These are phyloP conservation scores for Eupithecia dodoneata DNA, from an alignment of 2,888 invertebrate species.

Conservation along the genomic window DNA sequence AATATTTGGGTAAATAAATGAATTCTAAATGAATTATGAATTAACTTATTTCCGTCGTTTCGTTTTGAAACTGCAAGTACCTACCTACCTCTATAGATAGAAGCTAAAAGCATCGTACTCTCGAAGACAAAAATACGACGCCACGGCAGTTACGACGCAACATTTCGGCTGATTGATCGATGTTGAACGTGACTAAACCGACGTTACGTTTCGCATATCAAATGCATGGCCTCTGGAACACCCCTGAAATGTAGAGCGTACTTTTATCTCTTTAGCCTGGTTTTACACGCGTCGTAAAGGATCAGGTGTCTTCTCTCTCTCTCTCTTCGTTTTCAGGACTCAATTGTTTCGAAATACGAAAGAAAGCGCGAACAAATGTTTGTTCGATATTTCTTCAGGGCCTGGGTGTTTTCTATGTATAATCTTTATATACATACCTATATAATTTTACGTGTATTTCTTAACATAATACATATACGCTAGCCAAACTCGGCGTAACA, in stretches of 20 bases:
- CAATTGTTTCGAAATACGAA: background rate
- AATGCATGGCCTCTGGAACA: conserved; percentile 1
- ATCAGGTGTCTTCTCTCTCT: background rate
- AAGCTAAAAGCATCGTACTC: background rate
- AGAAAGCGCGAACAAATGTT: background rate
- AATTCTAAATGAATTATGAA: too few relatives aligned
- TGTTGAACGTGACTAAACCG: conserved; percentile 26
- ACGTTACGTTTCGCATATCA: conserved; percentile 7
- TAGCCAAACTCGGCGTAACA: too few relatives aligned
- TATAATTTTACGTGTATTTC: too few relatives aligned
- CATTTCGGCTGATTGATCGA: conserved; percentile 31
- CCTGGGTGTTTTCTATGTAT: too few relatives aligned
- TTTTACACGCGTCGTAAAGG: background rate
- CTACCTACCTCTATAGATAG: background rate
- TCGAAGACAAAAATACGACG: conserved; percentile 19
- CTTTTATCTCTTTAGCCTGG: background rate
- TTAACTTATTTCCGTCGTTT: too few relatives aligned
- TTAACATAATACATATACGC: too few relatives aligned
- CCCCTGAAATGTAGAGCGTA: background rate
- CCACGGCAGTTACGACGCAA: conserved; percentile 13
- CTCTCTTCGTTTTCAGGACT: background rate
- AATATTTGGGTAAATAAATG: too few relatives aligned
- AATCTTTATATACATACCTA: too few relatives aligned
- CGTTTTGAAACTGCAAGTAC: background rate
- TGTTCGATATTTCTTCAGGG: too few relatives aligned